A percentile compares a stretch with the other conserved stretches of the same genome.
phyloP scores from a whole-genome alignment of 2,113 vertebrate species.

The Eptesicus fuscus region DNA sequence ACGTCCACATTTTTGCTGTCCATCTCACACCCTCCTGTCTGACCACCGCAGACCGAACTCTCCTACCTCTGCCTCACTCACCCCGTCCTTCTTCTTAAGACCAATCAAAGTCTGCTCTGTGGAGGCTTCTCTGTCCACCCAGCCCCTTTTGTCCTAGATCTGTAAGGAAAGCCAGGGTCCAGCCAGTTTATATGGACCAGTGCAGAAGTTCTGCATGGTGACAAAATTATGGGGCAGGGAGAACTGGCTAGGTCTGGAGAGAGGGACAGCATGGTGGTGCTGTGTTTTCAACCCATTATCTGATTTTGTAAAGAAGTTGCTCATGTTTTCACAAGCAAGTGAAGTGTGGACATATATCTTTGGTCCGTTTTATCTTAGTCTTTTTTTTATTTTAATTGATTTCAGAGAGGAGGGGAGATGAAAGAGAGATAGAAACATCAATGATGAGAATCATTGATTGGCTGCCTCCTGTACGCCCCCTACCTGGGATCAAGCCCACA shows the following conservation, averaged over 20 bases:
- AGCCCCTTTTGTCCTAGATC: background rate
- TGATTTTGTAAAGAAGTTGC: background rate
- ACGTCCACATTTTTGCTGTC: background rate
- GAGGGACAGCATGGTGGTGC: background rate
- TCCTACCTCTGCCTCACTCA: background rate
- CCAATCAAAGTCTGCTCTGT: background rate
- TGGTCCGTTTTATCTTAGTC: background rate
- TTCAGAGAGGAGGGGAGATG: too few species aligned
- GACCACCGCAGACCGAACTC: background rate
- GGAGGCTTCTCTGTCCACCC: background rate
- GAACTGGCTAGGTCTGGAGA: background rate
- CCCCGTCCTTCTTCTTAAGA: background rate
- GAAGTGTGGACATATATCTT: background rate
- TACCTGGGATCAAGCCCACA: too few species aligned
- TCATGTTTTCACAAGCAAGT: background rate
- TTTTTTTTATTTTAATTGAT: too few species aligned
- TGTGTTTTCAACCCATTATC: background rate
- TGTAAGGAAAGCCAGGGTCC: background rate
- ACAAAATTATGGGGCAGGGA: background rate
- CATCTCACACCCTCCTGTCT: background rate
- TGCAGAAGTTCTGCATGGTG: background rate
- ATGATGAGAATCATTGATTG: too few species aligned
- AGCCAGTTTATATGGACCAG: background rate
- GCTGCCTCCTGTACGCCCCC: too few species aligned
- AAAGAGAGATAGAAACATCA: too few species aligned